phyloP scores from a whole-genome alignment of 1,140 invertebrate species.

The Triops longicaudatus region DNA sequence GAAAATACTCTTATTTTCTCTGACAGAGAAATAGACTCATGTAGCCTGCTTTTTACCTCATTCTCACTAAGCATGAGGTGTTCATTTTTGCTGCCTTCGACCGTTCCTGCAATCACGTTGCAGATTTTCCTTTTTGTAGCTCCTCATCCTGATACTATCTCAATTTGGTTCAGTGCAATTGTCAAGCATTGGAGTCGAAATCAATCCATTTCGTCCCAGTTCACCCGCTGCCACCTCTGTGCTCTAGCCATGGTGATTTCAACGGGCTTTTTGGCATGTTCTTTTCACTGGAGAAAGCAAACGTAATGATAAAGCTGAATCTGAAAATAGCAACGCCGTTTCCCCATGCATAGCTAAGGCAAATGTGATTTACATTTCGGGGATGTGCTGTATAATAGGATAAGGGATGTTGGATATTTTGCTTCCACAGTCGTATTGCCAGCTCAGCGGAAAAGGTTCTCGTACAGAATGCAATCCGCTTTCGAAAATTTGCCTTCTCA shows the following conservation, averaged over 20 bases:
- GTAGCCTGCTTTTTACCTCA: neutral
- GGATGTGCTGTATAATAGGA: neutral
- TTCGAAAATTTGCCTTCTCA: neutral
- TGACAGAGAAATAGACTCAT: neutral
- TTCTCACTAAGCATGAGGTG: neutral
- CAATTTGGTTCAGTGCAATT: neutral
- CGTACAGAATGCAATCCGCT: neutral
- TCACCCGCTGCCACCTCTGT: neutral
- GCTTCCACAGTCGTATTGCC: neutral
- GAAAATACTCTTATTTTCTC: no score
- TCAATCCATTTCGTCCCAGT: neutral
- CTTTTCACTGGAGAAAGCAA: neutral
- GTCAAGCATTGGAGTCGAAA: neutral
- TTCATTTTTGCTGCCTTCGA: neutral
- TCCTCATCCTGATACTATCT: constrained; percentile 1
- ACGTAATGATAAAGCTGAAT: neutral
- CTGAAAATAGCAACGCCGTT: neutral
- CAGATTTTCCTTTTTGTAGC: neutral
- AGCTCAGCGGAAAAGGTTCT: neutral
- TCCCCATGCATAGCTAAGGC: neutral
- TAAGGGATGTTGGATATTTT: neutral
- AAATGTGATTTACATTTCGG: neutral
- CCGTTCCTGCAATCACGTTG: neutral
- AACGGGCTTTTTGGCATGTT: neutral
- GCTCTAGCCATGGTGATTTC: neutral